Conservation (phyloP, 2,113 vertebrate genomes). For the Nansenia antarctica region DNA sequence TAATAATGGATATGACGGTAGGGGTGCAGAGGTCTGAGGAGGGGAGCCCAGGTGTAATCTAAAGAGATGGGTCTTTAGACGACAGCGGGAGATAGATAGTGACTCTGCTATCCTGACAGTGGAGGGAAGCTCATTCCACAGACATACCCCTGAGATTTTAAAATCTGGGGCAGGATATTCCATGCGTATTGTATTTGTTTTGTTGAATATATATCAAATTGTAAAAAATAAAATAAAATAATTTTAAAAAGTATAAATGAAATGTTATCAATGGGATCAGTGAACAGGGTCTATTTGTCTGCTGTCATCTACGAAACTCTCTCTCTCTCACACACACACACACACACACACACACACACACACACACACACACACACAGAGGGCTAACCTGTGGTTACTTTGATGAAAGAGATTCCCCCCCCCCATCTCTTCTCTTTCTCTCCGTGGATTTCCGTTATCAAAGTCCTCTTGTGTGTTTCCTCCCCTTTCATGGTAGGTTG, state of each 20-base stretch:
- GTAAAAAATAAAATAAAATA: too few relatives aligned
- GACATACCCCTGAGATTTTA: slow-evolving; percentile 1
- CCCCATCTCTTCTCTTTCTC: slow-evolving; percentile 16
- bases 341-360: slow-evolving; percentile 8
- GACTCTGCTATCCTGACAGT: too few relatives aligned
- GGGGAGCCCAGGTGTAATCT: too few relatives aligned
- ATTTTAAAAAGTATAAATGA: slow-evolving; percentile 49
- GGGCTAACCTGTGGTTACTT: slow-evolving; percentile 21
- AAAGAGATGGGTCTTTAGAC: too few relatives aligned
- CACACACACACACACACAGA: not conserved
- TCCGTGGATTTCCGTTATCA: slow-evolving; percentile 47
- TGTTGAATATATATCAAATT: too few relatives aligned
- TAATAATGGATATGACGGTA: too few relatives aligned
- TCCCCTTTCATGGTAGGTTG: slow-evolving; percentile 67
- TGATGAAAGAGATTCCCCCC: slow-evolving; percentile 18
- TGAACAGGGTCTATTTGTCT: slow-evolving; percentile 26
- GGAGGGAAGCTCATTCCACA: too few relatives aligned
- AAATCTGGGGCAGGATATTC: slow-evolving; percentile 1
- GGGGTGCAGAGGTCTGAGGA: too few relatives aligned
- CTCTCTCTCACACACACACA: not conserved
- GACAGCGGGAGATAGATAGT: too few relatives aligned
- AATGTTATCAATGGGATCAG: slow-evolving; percentile 52
- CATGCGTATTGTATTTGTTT: slow-evolving; percentile 42
- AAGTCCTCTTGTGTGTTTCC: slow-evolving; percentile 53
- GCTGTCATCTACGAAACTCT: slow-evolving; percentile 3